A percentile compares a stretch with the other conserved stretches of the same genome.
Evolutionary conservation across 2,888 invertebrate species (phyloP).

Genomic region (Athalia circularis): DNA sequence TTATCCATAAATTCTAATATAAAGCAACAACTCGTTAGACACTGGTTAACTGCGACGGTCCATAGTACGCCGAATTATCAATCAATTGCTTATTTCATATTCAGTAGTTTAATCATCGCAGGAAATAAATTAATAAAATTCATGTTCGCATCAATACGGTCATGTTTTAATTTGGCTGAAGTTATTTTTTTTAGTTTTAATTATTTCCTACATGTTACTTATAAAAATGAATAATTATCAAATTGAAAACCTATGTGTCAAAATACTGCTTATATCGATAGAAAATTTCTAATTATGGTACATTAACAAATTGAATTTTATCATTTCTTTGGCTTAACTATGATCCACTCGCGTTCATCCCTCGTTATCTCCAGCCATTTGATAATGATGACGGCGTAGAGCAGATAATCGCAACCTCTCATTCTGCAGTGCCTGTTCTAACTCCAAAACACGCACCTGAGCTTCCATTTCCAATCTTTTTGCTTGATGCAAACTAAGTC

Average conservation of each 20-base stretch:
- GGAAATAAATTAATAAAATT: too few relatives aligned
- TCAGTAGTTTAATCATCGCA: too few relatives aligned
- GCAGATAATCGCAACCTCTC: conserved; percentile 91
- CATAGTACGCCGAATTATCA: too few relatives aligned
- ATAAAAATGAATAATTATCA: conserved; percentile 30
- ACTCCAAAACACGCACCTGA: conserved; percentile 94
- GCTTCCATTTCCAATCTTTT: conserved; percentile 98
- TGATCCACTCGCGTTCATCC: conserved; percentile 57
- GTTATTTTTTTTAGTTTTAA: not conserved
- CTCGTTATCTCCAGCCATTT: conserved; percentile 83
- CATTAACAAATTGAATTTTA: conserved; percentile 12
- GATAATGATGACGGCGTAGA: conserved; percentile 94
- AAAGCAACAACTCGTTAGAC: not conserved
- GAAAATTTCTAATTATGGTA: conserved; percentile 33
- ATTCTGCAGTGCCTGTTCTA: conserved; percentile 92
- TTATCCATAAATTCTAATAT: conserved; percentile 1
- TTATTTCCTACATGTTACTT: not conserved
- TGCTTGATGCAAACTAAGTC: conserved; percentile 93
- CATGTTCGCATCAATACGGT: too few relatives aligned
- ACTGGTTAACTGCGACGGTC: too few relatives aligned
- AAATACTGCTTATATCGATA: conserved; percentile 33
- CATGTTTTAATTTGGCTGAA: not conserved
- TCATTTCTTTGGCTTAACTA: conserved; percentile 44
- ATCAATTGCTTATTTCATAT: too few relatives aligned
- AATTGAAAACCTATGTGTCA: conserved; percentile 29